phyloP scores from a whole-genome alignment of 1,140 invertebrate species.

The Brachionus rubens region DNA sequence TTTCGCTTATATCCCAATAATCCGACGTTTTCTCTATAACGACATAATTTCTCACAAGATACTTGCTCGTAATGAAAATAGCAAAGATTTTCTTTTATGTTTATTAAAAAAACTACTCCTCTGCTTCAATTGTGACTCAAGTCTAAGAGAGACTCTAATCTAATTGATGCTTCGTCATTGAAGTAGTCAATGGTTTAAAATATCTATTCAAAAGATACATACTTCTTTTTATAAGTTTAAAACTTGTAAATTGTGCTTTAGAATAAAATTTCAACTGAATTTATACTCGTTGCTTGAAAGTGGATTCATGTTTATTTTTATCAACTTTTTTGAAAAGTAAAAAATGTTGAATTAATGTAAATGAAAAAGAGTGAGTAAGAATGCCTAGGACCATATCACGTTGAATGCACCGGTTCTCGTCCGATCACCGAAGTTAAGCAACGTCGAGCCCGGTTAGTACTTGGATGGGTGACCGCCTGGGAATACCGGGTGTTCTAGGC shows the following conservation, averaged over 20 bases:
- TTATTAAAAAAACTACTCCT: not conserved
- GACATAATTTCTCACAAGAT: too few species aligned
- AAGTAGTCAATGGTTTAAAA: not conserved
- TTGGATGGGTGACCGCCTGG: slow-evolving; percentile 47
- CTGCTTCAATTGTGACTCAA: not conserved
- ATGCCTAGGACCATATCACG: slow-evolving; percentile 44
- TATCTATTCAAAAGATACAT: slow-evolving; percentile 3
- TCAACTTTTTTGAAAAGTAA: not conserved
- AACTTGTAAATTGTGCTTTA: not conserved
- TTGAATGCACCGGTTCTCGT: slow-evolving; percentile 47
- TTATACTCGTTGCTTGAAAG: not conserved
- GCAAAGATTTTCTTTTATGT: too few species aligned
- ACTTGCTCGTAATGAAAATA: too few species aligned
- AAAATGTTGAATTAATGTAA: not conserved
- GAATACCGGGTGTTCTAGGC: slow-evolving; percentile 46
- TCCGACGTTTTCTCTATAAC: too few species aligned
- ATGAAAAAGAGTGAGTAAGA: not conserved
- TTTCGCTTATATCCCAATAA: too few species aligned
- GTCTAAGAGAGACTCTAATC: not conserved
- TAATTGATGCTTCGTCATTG: slow-evolving; percentile 12
- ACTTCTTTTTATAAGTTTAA: slow-evolving; percentile 15
- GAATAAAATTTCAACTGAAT: not conserved
- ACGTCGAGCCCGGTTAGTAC: slow-evolving; percentile 47
- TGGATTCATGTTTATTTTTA: not conserved
- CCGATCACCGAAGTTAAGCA: slow-evolving; percentile 47